Conservation (phyloP, 92 coral and sea anemone species). For the Phenganax marumi region DNA sequence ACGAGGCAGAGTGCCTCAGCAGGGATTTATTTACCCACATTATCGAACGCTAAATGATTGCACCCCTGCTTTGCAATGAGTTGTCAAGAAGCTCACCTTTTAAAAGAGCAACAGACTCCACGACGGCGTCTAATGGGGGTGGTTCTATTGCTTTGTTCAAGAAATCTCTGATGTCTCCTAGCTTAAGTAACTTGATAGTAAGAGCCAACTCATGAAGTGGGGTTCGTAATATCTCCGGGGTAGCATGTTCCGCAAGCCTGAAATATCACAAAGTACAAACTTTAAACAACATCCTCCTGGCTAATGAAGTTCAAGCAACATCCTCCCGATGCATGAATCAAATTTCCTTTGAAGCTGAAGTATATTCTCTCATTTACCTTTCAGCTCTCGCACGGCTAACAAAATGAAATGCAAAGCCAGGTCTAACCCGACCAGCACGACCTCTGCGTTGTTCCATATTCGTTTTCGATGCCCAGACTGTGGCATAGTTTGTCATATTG, state of each 20-base stretch:
- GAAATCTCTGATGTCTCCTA: constrained; percentile 91
- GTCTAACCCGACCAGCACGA: constrained; percentile 96
- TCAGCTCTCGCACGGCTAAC: constrained; percentile 94
- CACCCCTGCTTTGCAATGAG: too few species aligned
- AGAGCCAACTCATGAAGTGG: constrained; percentile 96
- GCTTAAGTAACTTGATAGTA: constrained; percentile 83
- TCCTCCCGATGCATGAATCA: neutral
- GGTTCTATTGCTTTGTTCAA: constrained; percentile 97
- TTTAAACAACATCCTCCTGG: neutral
- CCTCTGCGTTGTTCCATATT: constrained; percentile 99
- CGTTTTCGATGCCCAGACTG: constrained; percentile 97
- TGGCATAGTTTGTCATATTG: constrained; percentile 99
- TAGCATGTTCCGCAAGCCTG: constrained; percentile 96
- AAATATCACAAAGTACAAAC: neutral
- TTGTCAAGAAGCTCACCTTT: constrained; percentile 61
- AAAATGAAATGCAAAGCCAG: constrained; percentile 95
- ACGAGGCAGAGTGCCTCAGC: too few species aligned
- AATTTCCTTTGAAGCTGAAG: neutral
- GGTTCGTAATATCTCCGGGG: constrained; percentile 95
- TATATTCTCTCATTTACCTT: constrained; percentile 47
- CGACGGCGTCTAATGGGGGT: constrained; percentile 97
- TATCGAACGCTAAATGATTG: too few species aligned
- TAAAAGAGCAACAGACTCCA: constrained; percentile 89
- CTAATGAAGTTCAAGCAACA: neutral
- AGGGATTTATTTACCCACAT: too few species aligned